Conservation (phyloP, 2,888 invertebrate species). For the Dermolepida albohirtum region DNA sequence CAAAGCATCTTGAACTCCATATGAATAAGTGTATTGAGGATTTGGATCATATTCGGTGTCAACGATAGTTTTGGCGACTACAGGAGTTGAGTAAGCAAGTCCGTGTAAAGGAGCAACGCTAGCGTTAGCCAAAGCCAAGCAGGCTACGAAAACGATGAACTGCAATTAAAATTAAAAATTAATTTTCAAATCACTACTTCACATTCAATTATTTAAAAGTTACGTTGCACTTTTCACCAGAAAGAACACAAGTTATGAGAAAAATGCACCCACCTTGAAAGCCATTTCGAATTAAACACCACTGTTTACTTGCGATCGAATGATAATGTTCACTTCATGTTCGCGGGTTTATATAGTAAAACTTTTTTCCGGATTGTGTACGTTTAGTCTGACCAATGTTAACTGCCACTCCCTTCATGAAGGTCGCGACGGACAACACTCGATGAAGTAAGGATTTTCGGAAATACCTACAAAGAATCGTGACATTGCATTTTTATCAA, state of each 20-base stretch:
- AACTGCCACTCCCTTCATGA: conserved; percentile 35
- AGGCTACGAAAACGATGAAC: conserved; percentile 53
- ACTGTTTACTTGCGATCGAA: conserved; percentile 19
- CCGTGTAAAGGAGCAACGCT: conserved; percentile 47
- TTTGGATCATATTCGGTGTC: conserved; percentile 59
- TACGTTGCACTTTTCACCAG: not conserved
- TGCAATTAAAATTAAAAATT: conserved; percentile 45
- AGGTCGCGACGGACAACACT: conserved; percentile 21
- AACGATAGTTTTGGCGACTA: conserved; percentile 48
- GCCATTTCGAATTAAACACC: conserved; percentile 23
- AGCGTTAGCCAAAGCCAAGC: conserved; percentile 52
- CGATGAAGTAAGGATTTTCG: conserved; percentile 24
- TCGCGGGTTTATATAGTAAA: conserved; percentile 19
- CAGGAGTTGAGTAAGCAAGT: conserved; percentile 44
- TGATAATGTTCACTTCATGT: conserved; percentile 8
- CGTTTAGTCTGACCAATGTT: conserved; percentile 18
- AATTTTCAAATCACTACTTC: not conserved
- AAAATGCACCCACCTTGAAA: conserved; percentile 33
- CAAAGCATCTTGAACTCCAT: conserved; percentile 70
- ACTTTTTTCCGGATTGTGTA: conserved; percentile 31
- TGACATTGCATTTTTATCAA: too few relatives aligned
- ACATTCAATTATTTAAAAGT: not conserved
- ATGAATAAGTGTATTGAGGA: conserved; percentile 70
- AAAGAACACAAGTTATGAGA: not conserved
- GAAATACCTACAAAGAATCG: conserved; percentile 8